These are phyloP conservation scores for Stenichneumon culpator DNA, from an alignment of 2,888 invertebrate species.

Conservation along the genomic window DNA sequence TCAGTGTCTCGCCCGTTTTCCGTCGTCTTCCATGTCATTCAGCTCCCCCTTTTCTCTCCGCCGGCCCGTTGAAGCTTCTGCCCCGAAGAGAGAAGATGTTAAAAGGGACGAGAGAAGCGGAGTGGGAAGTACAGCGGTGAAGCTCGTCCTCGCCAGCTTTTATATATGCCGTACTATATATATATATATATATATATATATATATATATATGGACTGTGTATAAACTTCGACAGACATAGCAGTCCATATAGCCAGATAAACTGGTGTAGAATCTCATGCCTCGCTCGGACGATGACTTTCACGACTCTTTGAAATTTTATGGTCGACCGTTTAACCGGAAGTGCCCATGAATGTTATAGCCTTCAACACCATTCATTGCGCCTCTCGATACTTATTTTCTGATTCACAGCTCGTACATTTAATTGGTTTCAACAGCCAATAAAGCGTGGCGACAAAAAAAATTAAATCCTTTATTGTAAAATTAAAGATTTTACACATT, in stretches of 20 bases:
- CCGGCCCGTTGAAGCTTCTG: slow-evolving; percentile 65
- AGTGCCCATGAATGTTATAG: slow-evolving; percentile 11
- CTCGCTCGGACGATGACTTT: slow-evolving; percentile 17
- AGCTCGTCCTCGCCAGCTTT: slow-evolving; percentile 16
- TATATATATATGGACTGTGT: background rate
- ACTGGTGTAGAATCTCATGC: slow-evolving; percentile 12
- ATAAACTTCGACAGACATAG: background rate
- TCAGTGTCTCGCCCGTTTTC: slow-evolving; percentile 17
- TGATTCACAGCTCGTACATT: background rate
- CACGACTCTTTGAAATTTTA: slow-evolving; percentile 52
- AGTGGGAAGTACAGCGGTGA: slow-evolving; percentile 19
- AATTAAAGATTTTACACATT: too few relatives aligned
- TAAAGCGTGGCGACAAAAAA: background rate
- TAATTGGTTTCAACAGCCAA: background rate
- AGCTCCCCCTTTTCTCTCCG: background rate
- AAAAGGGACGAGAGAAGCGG: slow-evolving; percentile 34
- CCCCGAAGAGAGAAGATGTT: slow-evolving; percentile 42
- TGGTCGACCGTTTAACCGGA: slow-evolving; percentile 29
- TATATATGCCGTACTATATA: slow-evolving; percentile 22
- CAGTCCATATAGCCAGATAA: slow-evolving; percentile 3
- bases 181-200: slow-evolving; percentile 8
- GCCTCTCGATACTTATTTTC: background rate
- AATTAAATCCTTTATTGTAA: background rate
- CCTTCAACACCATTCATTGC: slow-evolving; percentile 18
- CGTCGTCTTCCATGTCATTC: slow-evolving; percentile 8